phyloP scores from a whole-genome alignment of 2,113 vertebrate genomes.

The Sapayoa aenigma region DNA sequence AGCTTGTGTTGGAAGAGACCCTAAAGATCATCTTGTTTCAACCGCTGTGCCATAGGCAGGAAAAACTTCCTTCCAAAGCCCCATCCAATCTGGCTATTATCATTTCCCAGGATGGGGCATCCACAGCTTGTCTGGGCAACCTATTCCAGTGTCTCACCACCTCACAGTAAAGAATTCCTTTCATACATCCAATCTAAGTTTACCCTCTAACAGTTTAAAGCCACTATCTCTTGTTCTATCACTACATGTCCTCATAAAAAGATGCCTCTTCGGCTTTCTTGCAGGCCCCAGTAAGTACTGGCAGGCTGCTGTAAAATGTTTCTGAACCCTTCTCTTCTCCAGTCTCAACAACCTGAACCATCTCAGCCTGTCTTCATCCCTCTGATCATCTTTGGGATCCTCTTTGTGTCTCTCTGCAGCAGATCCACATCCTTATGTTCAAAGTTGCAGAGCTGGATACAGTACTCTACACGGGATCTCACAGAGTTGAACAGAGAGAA shows the following conservation, averaged over 20 bases:
- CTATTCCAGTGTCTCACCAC: background rate
- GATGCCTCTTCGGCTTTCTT: background rate
- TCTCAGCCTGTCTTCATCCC: background rate
- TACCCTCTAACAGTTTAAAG: background rate
- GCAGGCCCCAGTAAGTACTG: too few species aligned
- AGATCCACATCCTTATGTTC: background rate
- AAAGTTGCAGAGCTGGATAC: background rate
- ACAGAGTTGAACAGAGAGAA: background rate
- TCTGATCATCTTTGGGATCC: background rate
- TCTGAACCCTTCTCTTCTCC: background rate
- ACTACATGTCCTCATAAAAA: background rate
- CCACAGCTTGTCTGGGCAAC: background rate
- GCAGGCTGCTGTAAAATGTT: background rate
- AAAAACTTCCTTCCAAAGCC: background rate
- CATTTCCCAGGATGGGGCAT: background rate
- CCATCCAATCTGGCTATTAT: background rate
- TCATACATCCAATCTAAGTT: background rate
- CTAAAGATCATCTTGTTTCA: background rate
- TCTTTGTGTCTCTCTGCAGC: background rate
- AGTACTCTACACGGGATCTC: background rate
- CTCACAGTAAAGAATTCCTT: background rate
- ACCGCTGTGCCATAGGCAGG: rapidly evolving
- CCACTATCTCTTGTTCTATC: background rate
- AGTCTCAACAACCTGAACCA: background rate
- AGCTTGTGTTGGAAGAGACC: background rate